A percentile compares a stretch with the other conserved stretches of the same genome.
phyloP scores from a whole-genome alignment of 2,888 invertebrate species.

The Brenthis daphne region DNA sequence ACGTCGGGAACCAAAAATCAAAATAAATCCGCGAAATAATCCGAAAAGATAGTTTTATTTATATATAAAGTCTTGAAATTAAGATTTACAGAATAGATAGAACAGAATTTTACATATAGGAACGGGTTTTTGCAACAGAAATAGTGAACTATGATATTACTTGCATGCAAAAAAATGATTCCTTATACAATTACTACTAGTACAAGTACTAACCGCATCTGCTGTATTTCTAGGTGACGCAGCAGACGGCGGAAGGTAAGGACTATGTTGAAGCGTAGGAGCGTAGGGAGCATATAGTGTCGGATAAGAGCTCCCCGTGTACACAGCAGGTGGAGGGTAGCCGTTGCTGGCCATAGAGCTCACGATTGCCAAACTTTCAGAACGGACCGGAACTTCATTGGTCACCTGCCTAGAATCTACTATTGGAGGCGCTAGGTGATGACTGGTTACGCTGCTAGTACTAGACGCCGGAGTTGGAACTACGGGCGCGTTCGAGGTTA shows the following conservation, averaged over 20 bases:
- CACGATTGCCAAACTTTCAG: conserved; percentile 62
- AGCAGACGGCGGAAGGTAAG: conserved; percentile 86
- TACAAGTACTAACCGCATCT: conserved; percentile 66
- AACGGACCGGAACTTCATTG: conserved; percentile 75
- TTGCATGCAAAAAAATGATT: too few relatives aligned
- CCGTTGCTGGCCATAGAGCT: conserved; percentile 85
- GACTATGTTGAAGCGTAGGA: conserved; percentile 86
- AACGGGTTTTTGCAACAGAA: too few relatives aligned
- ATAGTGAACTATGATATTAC: too few relatives aligned
- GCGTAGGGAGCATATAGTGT: conserved; percentile 91
- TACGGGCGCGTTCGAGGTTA: conserved; percentile 55
- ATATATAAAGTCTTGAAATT: neutral
- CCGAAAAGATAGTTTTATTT: too few relatives aligned
- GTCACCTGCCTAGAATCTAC: conserved; percentile 65
- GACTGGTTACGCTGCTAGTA: conserved; percentile 58
- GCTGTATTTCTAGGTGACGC: conserved; percentile 85
- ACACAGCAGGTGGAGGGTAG: conserved; percentile 87
- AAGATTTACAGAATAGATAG: too few relatives aligned
- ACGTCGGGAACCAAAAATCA: too few relatives aligned
- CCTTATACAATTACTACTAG: neutral
- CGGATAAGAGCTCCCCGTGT: conserved; percentile 82
- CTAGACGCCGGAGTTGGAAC: conserved; percentile 54
- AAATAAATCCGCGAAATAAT: too few relatives aligned
- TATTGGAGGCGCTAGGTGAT: conserved; percentile 62
- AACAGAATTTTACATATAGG: too few relatives aligned